Percentiles rank a stretch among this genome's conserved stretches.
phyloP scores from a whole-genome alignment of 2,113 vertebrate genomes.

The Menura novaehollandiae region DNA sequence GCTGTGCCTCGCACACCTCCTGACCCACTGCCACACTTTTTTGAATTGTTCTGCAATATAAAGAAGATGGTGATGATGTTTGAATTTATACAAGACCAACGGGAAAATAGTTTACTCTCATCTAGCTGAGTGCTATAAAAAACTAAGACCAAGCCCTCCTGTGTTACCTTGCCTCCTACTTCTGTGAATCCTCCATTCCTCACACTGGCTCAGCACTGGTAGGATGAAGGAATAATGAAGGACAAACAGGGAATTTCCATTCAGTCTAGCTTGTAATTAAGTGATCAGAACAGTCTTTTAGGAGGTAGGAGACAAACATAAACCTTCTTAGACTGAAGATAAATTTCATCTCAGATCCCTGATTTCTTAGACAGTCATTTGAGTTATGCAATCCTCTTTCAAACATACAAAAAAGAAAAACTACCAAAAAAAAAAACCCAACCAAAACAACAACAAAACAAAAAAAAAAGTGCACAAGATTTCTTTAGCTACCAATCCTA shows the following conservation, averaged over 20 bases:
- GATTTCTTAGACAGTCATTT: background rate
- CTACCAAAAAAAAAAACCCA: accelerated
- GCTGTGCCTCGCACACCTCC: accelerated
- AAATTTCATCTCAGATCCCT: background rate
- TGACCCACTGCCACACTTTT: background rate
- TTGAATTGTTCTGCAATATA: background rate
- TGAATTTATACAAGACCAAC: background rate
- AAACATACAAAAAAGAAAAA: background rate
- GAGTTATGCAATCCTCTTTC: background rate
- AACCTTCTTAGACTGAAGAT: background rate
- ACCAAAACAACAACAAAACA: background rate
- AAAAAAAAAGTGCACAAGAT: background rate
- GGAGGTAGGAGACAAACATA: background rate
- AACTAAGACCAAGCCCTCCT: background rate
- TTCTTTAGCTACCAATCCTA: background rate
- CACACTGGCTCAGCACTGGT: background rate
- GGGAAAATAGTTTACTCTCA: background rate
- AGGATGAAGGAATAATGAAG: background rate
- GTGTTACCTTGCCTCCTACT: background rate
- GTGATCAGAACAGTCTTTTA: background rate
- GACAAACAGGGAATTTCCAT: background rate
- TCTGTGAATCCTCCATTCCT: background rate
- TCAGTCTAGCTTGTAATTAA: background rate
- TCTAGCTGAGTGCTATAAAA: background rate
- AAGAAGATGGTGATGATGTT: background rate